Percentiles rank a stretch among this genome's conserved stretches.
These are phyloP conservation scores for Xiphophorus couchianus DNA, from an alignment of 2,113 vertebrate genomes.

Conservation along the genomic window DNA sequence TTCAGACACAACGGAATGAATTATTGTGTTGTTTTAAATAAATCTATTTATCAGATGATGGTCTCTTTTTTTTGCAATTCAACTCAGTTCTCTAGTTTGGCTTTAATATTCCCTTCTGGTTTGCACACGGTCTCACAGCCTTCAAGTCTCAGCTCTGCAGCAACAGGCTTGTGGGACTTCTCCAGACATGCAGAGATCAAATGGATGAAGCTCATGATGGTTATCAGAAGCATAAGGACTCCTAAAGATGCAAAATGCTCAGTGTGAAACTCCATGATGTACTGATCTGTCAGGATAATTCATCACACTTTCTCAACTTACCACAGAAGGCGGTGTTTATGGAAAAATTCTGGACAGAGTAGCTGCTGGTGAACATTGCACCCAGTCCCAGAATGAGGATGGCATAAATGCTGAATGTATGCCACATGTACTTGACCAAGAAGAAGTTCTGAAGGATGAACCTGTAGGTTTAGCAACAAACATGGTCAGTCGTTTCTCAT, in stretches of 20 bases:
- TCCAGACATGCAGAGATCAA: conserved; percentile 32
- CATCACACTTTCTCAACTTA: conserved; percentile 29
- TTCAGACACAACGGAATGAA: no score
- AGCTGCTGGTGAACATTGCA: conserved; percentile 65
- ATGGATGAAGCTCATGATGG: conserved; percentile 41
- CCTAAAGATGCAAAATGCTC: conserved; percentile 23
- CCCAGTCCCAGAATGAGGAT: conserved; percentile 67
- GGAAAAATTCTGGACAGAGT: conserved; percentile 31
- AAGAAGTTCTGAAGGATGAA: conserved; percentile 64
- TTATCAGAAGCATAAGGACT: conserved; percentile 52
- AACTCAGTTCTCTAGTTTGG: not conserved
- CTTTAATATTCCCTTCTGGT: not conserved
- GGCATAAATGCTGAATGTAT: conserved; percentile 69
- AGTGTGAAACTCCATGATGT: not conserved
- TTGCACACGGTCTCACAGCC: conserved; percentile 26
- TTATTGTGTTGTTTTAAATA: no score
- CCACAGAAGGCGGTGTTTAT: conserved; percentile 68
- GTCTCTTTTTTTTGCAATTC: no score
- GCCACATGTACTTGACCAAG: conserved; percentile 52
- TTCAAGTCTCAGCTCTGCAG: not conserved
- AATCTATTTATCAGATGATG: not conserved
- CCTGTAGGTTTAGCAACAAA: conserved; percentile 28
- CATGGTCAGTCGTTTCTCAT: not conserved
- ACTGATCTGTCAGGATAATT: not conserved
- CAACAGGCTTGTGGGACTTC: not conserved